Evolutionary conservation across 2,888 invertebrate species (phyloP), one percentile per base, ranked within the genome.

Genomic region (Mamestra brassicae): DNA sequence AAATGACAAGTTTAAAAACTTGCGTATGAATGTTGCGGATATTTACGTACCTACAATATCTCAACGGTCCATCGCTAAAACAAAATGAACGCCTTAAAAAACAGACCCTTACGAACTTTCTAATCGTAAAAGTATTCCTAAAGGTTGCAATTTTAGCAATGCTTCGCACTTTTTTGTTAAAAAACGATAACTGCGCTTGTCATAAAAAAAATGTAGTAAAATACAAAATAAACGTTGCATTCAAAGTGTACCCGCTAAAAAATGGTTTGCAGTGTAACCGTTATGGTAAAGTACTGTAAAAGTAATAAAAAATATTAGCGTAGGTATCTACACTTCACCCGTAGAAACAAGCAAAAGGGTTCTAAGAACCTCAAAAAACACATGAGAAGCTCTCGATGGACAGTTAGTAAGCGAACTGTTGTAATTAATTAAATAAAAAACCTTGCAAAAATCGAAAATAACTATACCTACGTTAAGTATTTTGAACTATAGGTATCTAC

Each of bases 81-180:
- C 36, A 36, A 15, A 26, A 55, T 55, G 26, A 64, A 13, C 4
- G 2, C 10, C 8, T 13, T 45, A 42, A 67, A 70, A 55, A 64
- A 80, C 85, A 85, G 64, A 2, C 74, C 82, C 84, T 86, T 82
- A 47, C 74, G 17, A 34, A 86, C 91, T 93, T 93, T 93, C 91
- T 91, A 91, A 88, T 88, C 85, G 80, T 91, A 89, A 92, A 92
- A 89, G 83, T 71, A 76, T 64, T 64, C 60, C 65, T 26, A 61
- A 86, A 87, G 86, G 75, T 86, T 85, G 90, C 90, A 87, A 91
- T 91, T 90, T 92, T 89, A 84, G 84, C 88, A 84, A 87, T 76
- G 67, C 36, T 63, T 7, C 50, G 50, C 74, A 50, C 65, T 70
- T 75, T 36, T 26, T 26, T 26, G 26, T 26, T 83, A 45, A 4